Percentiles rank a stretch among this genome's conserved stretches.
These are phyloP conservation scores for Eupithecia subfuscata DNA, from an alignment of 2,888 invertebrate genomes.

Conservation along the genomic window DNA sequence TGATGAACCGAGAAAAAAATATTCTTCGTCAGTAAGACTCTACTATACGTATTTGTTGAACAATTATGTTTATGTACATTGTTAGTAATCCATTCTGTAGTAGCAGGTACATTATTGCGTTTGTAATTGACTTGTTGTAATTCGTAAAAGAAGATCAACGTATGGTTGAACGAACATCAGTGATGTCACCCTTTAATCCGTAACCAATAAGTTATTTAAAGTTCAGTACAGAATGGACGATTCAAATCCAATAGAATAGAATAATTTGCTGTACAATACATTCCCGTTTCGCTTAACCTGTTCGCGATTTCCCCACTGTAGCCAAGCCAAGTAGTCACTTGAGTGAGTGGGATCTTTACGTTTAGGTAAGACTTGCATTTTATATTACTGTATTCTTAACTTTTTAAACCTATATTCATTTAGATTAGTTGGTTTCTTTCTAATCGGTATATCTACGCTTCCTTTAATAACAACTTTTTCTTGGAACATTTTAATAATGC, in stretches of 20 bases:
- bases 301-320: constrained; percentile 33
- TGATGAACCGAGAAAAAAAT: not conserved
- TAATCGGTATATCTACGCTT: not conserved
- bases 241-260: constrained; percentile 51
- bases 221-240: constrained; percentile 51
- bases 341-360: not conserved
- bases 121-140: constrained; percentile 49
- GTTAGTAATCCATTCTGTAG: constrained; percentile 6
- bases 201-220: constrained; percentile 52
- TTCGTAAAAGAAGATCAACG: constrained; percentile 53
- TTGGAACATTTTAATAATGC: not conserved
- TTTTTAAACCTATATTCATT: constrained; percentile 1
- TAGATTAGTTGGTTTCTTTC: not conserved
- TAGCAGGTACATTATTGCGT: constrained; percentile 42
- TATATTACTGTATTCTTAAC: constrained; percentile 5
- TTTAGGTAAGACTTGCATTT: constrained; percentile 37
- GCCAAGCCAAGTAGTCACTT: constrained; percentile 26
- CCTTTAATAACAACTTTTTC: not conserved
- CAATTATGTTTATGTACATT: not conserved
- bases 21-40: not conserved
- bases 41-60: not conserved
- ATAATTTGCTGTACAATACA: constrained; percentile 49
- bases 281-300: constrained; percentile 40
- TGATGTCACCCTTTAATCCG: constrained; percentile 51
- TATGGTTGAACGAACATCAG: constrained; percentile 55